Evolutionary conservation across 2,888 invertebrate genomes (phyloP), one percentile per base, ranked within the genome.

Genomic region (Synergus gifuensis): DNA sequence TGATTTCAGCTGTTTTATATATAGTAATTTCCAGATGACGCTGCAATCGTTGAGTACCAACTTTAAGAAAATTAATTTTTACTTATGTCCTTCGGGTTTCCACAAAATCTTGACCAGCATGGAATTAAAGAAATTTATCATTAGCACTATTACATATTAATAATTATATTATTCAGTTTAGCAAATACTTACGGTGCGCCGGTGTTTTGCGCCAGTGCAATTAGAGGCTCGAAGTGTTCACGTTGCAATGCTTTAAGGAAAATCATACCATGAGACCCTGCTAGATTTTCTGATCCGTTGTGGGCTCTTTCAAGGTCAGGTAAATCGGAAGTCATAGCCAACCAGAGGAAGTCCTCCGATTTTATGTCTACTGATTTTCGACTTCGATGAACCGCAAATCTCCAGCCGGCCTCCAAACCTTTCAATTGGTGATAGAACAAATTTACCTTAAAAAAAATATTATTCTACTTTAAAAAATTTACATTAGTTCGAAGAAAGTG

Each of bases 131-230:
- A 60, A 44, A 58, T 44, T 69, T 77, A 9, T 63, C 2, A 64
- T 77, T 77, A 77, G 46, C 28, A 63, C 4, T 16, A 49, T 76
- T 11, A 46, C 58, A 18, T 44, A 44, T 62, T 78, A 64, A 58
- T 69, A 76, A 40, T 42, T 28, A 28, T 28, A 76, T 77, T 62
- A 78, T 69, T 80, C 22, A 16, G 40, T 64, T n/a, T 67, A 11
- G 46, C 16, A n/a, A 77, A 28, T 64, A 89, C 92, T 92, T 90
- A 95, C 95, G 94, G 93, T 88, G 95, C 96, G 91, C 96, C 97
- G 4, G 96, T 96, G 88, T 96, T 96, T 89, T 98, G 98, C 0
- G 96, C 95, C 22, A 97, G 94, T 83, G 95, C 96, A 46, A 98
- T 93, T 92, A 94, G 87, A 78, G 89, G 86, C 76, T 89, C 67